phyloP scores from a whole-genome alignment of 2,113 vertebrate genomes.

The Ptilorrhoa leucosticta region DNA sequence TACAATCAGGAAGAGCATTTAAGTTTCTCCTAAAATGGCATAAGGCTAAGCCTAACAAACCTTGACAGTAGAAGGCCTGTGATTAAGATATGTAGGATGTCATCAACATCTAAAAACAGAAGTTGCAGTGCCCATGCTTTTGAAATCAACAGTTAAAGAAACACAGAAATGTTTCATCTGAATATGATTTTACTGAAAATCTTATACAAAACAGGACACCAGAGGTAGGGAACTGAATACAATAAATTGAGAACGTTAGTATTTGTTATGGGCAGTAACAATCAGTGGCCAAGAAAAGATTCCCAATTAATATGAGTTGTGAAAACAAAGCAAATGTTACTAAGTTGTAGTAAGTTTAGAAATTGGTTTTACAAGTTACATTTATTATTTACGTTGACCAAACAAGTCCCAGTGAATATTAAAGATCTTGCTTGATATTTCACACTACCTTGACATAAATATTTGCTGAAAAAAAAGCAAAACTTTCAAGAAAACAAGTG shows the following conservation, averaged over 20 bases:
- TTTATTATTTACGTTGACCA: background rate
- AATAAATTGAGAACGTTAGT: background rate
- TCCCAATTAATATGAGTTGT: background rate
- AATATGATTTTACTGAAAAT: background rate
- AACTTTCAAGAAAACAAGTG: background rate
- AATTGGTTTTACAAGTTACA: background rate
- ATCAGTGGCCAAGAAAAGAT: accelerated
- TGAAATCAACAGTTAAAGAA: background rate
- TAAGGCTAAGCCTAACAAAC: background rate
- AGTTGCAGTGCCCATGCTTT: background rate
- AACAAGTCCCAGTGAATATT: background rate
- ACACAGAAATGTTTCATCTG: background rate
- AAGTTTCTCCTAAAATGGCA: background rate
- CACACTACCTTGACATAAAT: background rate
- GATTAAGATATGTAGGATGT: background rate
- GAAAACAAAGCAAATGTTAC: background rate
- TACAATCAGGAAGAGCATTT: background rate
- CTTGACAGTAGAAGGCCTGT: background rate
- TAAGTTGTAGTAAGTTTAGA: background rate
- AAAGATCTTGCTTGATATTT: background rate
- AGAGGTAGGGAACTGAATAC: background rate
- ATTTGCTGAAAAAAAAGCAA: background rate
- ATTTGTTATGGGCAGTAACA: background rate
- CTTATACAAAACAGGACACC: background rate
- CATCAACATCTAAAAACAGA: background rate